These are phyloP conservation scores for Drosophila yooni DNA, from an alignment of 2,888 invertebrate species.

Conservation along the genomic window DNA sequence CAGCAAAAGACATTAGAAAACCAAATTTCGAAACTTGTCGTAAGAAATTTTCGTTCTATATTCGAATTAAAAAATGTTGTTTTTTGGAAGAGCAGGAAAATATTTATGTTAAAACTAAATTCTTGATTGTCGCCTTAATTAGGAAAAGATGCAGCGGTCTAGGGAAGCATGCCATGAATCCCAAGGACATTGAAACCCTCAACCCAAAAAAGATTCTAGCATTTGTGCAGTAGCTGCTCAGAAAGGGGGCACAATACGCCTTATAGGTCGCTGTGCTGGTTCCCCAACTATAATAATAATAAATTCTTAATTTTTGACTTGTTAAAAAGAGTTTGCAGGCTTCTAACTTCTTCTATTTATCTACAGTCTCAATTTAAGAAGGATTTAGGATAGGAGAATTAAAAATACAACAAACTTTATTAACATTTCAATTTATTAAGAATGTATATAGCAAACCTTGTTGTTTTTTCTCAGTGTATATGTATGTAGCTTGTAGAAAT, in stretches of 20 bases:
- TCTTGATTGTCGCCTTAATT: neutral
- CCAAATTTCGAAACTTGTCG: neutral
- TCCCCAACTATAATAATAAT: too few relatives aligned
- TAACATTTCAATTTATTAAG: neutral
- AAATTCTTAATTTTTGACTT: neutral
- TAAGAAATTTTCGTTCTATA: neutral
- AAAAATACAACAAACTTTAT: neutral
- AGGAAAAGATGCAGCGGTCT: too few relatives aligned
- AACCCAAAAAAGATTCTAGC: too few relatives aligned
- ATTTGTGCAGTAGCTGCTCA: too few relatives aligned
- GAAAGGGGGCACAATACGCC: too few relatives aligned
- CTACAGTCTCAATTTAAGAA: neutral
- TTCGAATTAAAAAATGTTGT: neutral
- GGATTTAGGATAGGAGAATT: neutral
- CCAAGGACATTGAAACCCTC: too few relatives aligned
- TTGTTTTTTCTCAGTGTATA: neutral
- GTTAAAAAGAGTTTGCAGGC: neutral
- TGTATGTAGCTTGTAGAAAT: slow-evolving; percentile 8
- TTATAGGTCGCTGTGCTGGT: too few relatives aligned
- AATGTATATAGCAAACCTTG: neutral
- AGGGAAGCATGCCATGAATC: too few relatives aligned
- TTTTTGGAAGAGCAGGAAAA: neutral
- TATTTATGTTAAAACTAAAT: neutral
- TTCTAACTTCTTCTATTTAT: neutral
- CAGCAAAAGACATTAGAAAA: neutral